Conservation (phyloP, 2,797 vertebrate genomes). For the Etheostoma nigrum region DNA sequence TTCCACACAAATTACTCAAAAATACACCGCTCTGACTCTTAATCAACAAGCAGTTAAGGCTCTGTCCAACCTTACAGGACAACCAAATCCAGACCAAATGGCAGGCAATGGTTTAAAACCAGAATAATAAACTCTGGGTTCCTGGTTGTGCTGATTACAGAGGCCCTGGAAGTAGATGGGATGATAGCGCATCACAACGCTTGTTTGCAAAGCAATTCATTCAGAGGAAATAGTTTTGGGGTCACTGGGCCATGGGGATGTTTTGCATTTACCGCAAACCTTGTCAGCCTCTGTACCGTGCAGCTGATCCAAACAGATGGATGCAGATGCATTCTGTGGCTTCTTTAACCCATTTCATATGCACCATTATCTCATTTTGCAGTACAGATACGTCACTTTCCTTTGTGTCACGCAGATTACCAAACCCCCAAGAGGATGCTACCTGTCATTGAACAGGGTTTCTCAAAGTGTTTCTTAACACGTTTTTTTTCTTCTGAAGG, state of each 20-base stretch:
- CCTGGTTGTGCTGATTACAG: slow-evolving; percentile 24
- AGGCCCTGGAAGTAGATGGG: slow-evolving; percentile 31
- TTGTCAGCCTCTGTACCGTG: slow-evolving; percentile 58
- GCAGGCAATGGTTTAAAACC: slow-evolving; percentile 17
- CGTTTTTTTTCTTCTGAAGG: slow-evolving; percentile 5
- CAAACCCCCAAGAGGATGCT: slow-evolving; percentile 16
- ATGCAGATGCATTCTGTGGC: slow-evolving; percentile 49
- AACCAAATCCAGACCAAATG: slow-evolving; percentile 20
- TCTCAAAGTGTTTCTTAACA: slow-evolving; percentile 12
- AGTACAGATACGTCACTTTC: slow-evolving; percentile 19
- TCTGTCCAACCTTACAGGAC: not conserved
- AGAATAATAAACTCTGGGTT: slow-evolving; percentile 1
- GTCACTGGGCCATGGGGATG: slow-evolving; percentile 67
- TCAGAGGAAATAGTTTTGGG: slow-evolving; percentile 67
- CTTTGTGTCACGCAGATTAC: slow-evolving; percentile 14
- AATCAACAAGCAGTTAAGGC: not conserved
- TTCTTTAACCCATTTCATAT: slow-evolving; percentile 54
- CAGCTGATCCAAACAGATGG: slow-evolving; percentile 58
- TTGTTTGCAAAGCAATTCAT: slow-evolving; percentile 56
- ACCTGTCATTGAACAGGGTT: slow-evolving; percentile 19
- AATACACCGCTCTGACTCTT: not conserved
- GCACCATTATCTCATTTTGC: slow-evolving; percentile 25
- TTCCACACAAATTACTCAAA: not conserved
- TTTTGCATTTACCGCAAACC: slow-evolving; percentile 60
- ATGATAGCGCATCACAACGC: slow-evolving; percentile 31